phyloP scores from a whole-genome alignment of 2,113 vertebrate species.

The Malurus alboscapulatus region DNA sequence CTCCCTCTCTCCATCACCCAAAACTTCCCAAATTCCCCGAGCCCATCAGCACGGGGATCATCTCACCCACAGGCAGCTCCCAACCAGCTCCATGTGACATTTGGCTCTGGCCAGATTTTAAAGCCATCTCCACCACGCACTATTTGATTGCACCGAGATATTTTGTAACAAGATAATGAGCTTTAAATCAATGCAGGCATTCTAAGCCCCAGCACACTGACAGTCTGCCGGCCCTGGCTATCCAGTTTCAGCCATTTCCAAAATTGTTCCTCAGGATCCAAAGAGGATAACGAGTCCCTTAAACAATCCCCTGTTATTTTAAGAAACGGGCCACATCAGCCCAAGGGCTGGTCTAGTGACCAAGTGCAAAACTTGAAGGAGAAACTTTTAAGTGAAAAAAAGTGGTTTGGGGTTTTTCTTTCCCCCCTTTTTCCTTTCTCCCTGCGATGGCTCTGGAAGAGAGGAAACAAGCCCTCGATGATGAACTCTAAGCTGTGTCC shows the following conservation, averaged over 20 bases:
- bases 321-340: conserved; percentile 22
- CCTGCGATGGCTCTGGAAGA: background rate
- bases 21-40: background rate
- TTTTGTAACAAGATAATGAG: conserved; percentile 69
- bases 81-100: conserved; percentile 43
- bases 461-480: background rate
- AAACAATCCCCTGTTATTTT: conserved; percentile 57
- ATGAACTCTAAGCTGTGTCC: background rate
- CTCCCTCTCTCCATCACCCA: background rate
- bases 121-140: conserved; percentile 33
- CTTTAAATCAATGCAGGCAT: conserved; percentile 67
- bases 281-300: conserved; percentile 57
- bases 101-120: conserved; percentile 33
- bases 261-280: conserved; percentile 33
- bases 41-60: conserved; percentile 33
- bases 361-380: background rate
- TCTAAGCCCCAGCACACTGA: conserved; percentile 39
- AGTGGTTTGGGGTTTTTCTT: accelerated
- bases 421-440: background rate
- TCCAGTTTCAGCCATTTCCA: conserved; percentile 66
- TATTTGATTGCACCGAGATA: conserved; percentile 67
- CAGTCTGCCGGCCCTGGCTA: conserved; percentile 29
- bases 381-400: background rate
- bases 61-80: conserved; percentile 7
- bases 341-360: background rate